A percentile compares a stretch with the other conserved stretches of the same genome.
These are phyloP conservation scores for Papilio xuthus DNA, from an alignment of 1,140 invertebrate species.

Conservation along the genomic window DNA sequence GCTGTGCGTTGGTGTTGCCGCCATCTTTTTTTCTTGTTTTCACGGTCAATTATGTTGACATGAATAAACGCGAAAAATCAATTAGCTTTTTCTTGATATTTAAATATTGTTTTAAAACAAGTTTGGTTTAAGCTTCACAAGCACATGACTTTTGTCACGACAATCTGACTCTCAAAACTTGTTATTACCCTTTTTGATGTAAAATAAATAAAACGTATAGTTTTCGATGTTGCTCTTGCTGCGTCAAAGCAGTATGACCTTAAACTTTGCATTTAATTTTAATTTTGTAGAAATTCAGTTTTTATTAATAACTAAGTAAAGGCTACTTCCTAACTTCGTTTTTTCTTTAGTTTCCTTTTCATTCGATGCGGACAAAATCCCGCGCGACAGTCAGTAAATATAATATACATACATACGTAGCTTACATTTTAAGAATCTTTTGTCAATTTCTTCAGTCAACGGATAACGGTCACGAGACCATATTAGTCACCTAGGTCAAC, in stretches of 20 bases:
- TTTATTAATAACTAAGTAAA: neutral
- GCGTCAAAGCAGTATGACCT: neutral
- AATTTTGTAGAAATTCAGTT: neutral
- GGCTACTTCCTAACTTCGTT: no score
- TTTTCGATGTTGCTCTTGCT: neutral
- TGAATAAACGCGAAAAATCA: neutral
- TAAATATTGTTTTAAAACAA: neutral
- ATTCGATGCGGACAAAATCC: no score
- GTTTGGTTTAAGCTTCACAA: neutral
- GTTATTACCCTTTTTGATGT: neutral
- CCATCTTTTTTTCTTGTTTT: neutral
- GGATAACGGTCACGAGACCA: slow-evolving; percentile 6
- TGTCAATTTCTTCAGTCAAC: neutral
- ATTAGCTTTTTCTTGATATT: neutral
- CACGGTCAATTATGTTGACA: neutral
- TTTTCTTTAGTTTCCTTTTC: no score
- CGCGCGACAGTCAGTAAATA: neutral
- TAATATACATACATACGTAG: no score
- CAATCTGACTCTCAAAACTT: neutral
- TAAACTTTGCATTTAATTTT: slow-evolving; percentile 10
- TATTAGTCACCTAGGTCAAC: neutral
- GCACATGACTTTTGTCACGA: neutral
- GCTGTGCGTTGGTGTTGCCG: neutral
- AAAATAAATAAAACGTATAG: neutral
- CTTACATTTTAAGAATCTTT: neutral